Evolutionary conservation across 2,888 invertebrate species (phyloP).

Genomic region (Lasioglossum pauxillum): DNA sequence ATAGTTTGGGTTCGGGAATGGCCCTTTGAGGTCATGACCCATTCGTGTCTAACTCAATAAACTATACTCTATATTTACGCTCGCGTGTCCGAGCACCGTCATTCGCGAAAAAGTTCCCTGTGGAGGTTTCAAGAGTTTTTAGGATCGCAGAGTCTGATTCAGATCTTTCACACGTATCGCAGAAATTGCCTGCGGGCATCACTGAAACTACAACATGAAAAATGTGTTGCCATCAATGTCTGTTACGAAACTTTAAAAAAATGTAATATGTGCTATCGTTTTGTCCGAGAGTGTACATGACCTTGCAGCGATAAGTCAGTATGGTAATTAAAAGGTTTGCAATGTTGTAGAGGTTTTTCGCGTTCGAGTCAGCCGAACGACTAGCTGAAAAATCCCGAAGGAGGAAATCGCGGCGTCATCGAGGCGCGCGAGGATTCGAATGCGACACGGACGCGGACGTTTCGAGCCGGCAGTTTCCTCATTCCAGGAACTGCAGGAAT

Average conservation of each 20-base stretch:
- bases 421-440: constrained; percentile 43
- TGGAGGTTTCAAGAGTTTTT: background rate
- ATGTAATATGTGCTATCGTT: no score
- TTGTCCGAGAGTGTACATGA: background rate
- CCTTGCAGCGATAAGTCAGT: background rate
- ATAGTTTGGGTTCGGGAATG: background rate
- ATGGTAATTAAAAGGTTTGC: background rate
- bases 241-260: no score
- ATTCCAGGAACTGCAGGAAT: constrained; percentile 61
- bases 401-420: constrained; percentile 19
- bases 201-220: no score
- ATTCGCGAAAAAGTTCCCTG: constrained; percentile 42
- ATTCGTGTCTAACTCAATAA: background rate
- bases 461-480: constrained; percentile 57
- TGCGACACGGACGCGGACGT: constrained; percentile 32
- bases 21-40: background rate
- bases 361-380: background rate
- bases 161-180: background rate
- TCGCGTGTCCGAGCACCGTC: constrained; percentile 51
- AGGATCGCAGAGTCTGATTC: background rate
- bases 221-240: no score
- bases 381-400: constrained; percentile 6
- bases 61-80: background rate
- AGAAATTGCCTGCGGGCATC: background rate
- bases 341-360: background rate